A percentile compares a stretch with the other conserved stretches of the same genome.
These are phyloP conservation scores for Amiota communis DNA, from an alignment of 2,888 invertebrate genomes.

Conservation along the genomic window DNA sequence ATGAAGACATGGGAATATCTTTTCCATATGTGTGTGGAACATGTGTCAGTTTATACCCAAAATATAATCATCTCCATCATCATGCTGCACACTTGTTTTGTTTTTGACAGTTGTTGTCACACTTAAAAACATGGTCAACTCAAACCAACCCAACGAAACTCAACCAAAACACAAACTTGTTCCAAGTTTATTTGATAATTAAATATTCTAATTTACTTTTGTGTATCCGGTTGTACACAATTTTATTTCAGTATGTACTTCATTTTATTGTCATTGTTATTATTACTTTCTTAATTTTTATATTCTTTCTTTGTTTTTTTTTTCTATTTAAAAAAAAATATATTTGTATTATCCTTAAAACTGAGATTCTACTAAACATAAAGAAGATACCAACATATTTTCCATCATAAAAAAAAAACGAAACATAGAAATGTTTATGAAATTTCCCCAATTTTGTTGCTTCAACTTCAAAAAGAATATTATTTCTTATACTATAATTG, in stretches of 20 bases:
- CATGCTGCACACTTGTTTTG: conserved; percentile 58
- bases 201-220: conserved; percentile 64
- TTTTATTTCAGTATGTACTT: conserved; percentile 34
- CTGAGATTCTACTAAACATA: too few relatives aligned
- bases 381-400: too few relatives aligned
- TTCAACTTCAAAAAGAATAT: too few relatives aligned
- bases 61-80: conserved; percentile 64
- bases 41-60: conserved; percentile 17
- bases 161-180: conserved; percentile 54
- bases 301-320: conserved; percentile 4
- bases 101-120: conserved; percentile 68
- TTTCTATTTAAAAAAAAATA: neutral
- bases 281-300: neutral
- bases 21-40: too few relatives aligned
- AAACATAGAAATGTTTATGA: too few relatives aligned
- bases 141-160: conserved; percentile 39
- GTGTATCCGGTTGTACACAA: too few relatives aligned
- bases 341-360: too few relatives aligned
- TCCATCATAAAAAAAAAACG: too few relatives aligned
- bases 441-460: too few relatives aligned
- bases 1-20: too few relatives aligned
- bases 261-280: neutral
- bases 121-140: conserved; percentile 56
- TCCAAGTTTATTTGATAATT: conserved; percentile 69
- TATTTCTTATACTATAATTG: too few relatives aligned